phyloP scores from a whole-genome alignment of 2,113 vertebrate species.

The Zingel zingel region DNA sequence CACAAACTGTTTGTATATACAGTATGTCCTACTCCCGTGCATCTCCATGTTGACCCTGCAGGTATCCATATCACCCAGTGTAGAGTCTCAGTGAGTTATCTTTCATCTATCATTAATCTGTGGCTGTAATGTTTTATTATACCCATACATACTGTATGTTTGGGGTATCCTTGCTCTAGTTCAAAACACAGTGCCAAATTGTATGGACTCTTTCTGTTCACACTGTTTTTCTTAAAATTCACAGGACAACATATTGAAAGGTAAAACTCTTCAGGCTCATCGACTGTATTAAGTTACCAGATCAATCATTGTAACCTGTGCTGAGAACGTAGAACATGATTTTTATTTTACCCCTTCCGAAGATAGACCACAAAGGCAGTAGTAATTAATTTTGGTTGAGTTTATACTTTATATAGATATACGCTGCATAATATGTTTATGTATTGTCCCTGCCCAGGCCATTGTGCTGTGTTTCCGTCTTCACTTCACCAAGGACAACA shows the following conservation, averaged over 20 bases:
- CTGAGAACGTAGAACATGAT: background rate
- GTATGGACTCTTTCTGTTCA: background rate
- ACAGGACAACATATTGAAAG: background rate
- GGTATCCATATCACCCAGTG: background rate
- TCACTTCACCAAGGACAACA: constrained; percentile 99
- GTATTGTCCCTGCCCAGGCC: constrained; percentile 83
- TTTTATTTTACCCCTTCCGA: background rate
- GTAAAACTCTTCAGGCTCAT: background rate
- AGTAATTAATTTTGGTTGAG: background rate
- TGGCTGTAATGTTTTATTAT: background rate
- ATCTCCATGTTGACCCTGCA: background rate
- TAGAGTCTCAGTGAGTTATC: constrained; percentile 12
- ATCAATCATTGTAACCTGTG: background rate
- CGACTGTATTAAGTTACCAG: background rate
- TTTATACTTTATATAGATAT: background rate
- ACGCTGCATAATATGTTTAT: background rate
- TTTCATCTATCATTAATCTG: constrained; percentile 10
- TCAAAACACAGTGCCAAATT: background rate
- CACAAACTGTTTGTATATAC: background rate
- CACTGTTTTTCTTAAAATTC: background rate
- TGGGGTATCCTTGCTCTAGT: background rate
- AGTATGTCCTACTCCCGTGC: background rate
- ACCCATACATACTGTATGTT: background rate
- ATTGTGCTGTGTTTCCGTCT: constrained; percentile 98
- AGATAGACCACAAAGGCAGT: background rate